These are phyloP conservation scores for Lathronympha strigana DNA, from an alignment of 2,888 invertebrate species.

Conservation along the genomic window DNA sequence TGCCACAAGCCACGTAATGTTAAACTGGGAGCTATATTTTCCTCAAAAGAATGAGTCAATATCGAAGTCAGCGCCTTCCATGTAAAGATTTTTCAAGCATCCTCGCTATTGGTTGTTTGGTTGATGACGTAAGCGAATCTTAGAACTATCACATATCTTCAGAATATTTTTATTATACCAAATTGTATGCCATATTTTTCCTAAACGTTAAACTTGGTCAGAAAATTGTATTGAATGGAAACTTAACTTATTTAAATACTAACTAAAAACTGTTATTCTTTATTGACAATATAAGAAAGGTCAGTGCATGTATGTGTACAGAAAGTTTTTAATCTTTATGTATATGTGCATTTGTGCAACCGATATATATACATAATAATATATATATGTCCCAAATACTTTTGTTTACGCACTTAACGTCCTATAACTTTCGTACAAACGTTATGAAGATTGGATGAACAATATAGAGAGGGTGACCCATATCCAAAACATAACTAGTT, in stretches of 20 bases:
- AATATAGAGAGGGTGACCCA: constrained; percentile 1
- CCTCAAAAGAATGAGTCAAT: constrained; percentile 14
- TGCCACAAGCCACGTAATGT: too few species aligned
- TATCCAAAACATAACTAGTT: constrained; percentile 1
- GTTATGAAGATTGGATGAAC: not conserved
- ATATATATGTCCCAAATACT: not conserved
- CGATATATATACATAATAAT: too few species aligned
- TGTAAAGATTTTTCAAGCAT: constrained; percentile 14
- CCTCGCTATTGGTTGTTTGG: constrained; percentile 30
- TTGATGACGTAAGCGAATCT: constrained; percentile 21
- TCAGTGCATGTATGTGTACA: too few species aligned
- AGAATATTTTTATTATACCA: not conserved
- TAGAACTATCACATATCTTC: constrained; percentile 11
- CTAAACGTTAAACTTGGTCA: too few species aligned
- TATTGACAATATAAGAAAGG: not conserved
- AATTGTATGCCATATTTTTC: too few species aligned
- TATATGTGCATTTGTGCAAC: too few species aligned
- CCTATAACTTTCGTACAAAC: not conserved
- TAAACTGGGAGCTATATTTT: not conserved
- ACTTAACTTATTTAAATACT: too few species aligned
- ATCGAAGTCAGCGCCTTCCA: constrained; percentile 27
- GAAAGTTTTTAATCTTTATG: too few species aligned
- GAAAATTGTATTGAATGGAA: too few species aligned
- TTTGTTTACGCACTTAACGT: not conserved
- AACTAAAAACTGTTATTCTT: not conserved